Conservation (phyloP, 2,888 invertebrate genomes). For the Strigamia maritima region DNA sequence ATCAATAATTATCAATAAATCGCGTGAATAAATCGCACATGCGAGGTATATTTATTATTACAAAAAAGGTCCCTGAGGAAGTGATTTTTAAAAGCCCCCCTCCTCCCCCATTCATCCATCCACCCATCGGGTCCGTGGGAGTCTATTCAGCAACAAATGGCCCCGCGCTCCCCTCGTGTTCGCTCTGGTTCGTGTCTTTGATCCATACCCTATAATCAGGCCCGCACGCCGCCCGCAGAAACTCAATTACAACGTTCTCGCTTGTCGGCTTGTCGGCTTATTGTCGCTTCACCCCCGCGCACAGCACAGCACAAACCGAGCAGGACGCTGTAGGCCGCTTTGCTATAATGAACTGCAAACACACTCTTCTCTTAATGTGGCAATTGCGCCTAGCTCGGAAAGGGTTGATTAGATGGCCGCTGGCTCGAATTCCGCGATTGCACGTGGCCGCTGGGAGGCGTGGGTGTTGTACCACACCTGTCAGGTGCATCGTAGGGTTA, state of each 20-base stretch:
- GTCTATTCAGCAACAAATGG: neutral
- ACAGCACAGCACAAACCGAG: no score
- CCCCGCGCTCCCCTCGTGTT: neutral
- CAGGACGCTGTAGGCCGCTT: no score
- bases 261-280: no score
- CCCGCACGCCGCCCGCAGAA: neutral
- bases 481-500: slow-evolving; percentile 4
- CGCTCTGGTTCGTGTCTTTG: neutral
- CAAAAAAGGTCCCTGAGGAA: neutral
- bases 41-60: neutral
- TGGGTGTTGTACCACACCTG: neutral
- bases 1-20: no score
- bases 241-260: neutral
- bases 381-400: neutral
- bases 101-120: no score
- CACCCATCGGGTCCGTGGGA: neutral
- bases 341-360: neutral
- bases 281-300: neutral
- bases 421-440: neutral
- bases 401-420: neutral
- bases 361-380: neutral
- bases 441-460: neutral
- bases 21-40: no score
- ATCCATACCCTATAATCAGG: neutral
- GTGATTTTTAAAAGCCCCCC: neutral